Conservation (phyloP, 2,797 vertebrate genomes). For the Thaleichthys pacificus region DNA sequence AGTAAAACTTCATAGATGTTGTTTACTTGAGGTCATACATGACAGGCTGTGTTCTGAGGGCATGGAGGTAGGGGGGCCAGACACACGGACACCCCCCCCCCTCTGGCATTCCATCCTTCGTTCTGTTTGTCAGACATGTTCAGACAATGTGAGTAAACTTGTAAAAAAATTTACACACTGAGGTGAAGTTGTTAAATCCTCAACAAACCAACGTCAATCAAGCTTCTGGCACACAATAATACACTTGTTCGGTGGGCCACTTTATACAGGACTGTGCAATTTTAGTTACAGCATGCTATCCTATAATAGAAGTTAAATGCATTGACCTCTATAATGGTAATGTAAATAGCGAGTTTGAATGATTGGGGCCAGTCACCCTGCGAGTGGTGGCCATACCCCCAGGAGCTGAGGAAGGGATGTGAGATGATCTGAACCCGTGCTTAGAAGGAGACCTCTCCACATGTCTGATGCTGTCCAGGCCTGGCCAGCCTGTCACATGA, state of each 20-base stretch:
- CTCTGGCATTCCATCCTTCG: conserved; percentile 47
- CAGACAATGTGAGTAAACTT: conserved; percentile 55
- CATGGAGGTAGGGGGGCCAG: conserved; percentile 32
- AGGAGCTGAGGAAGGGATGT: conserved; percentile 19
- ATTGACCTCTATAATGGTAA: background rate
- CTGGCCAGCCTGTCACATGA: conserved; percentile 33
- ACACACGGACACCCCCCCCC: background rate
- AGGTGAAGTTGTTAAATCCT: conserved; percentile 52
- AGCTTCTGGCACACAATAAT: conserved; percentile 27
- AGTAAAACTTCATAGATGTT: conserved; percentile 55
- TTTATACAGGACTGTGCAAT: conserved; percentile 13
- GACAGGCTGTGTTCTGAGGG: conserved; percentile 40
- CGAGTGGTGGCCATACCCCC: background rate
- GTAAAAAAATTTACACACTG: conserved; percentile 63
- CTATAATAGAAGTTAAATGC: background rate
- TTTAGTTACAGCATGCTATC: conserved; percentile 22
- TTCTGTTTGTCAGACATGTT: conserved; percentile 49
- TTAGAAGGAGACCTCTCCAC: conserved; percentile 33
- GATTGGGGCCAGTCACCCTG: background rate
- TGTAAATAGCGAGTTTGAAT: background rate
- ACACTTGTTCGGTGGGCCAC: conserved; percentile 15
- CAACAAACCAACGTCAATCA: conserved; percentile 55
- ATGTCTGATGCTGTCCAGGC: conserved; percentile 51
- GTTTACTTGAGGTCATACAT: conserved; percentile 58
- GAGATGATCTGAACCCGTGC: conserved; percentile 35